Evolutionary conservation across 2,888 invertebrate genomes (phyloP).

Genomic region (Tholera decimalis): DNA sequence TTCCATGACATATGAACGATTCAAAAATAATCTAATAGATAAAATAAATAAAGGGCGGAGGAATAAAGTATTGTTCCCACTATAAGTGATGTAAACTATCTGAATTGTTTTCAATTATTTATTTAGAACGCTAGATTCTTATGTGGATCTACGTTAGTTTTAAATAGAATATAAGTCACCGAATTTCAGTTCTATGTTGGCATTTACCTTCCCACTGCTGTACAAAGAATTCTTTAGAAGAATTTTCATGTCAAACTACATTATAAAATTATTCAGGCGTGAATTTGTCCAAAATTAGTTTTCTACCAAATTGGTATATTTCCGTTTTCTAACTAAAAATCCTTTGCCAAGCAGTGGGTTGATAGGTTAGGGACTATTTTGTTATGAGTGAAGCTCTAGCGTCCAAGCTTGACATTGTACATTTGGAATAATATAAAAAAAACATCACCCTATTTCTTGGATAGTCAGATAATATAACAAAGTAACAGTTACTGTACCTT

Average conservation of each 20-base stretch:
- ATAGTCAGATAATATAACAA: no score
- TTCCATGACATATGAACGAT: constrained; percentile 7
- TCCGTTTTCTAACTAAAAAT: not conserved
- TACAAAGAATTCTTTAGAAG: constrained; percentile 19
- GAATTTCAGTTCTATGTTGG: constrained; percentile 39
- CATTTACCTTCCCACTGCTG: constrained; percentile 24
- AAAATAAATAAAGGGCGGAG: constrained; percentile 17
- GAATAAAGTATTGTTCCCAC: constrained; percentile 44
- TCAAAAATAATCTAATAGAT: constrained; percentile 23
- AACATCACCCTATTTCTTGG: no score
- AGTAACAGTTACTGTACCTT: constrained; percentile 24
- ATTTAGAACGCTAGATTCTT: constrained; percentile 54
- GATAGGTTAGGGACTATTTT: constrained; percentile 19
- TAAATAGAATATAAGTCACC: constrained; percentile 44
- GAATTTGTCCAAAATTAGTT: not conserved
- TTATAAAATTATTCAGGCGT: no score
- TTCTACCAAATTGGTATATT: constrained; percentile 9
- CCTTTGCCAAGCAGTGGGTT: constrained; percentile 15
- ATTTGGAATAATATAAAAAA: constrained; percentile 27
- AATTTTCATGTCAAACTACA: no score
- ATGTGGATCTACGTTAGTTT: constrained; percentile 45
- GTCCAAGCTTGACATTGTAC: not conserved
- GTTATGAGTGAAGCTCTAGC: constrained; percentile 14
- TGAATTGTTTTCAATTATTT: constrained; percentile 50
- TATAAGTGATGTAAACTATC: constrained; percentile 25